A percentile compares a stretch with the other conserved stretches of the same genome.
These are phyloP conservation scores for Sebastes vulpes DNA, from an alignment of 2,797 vertebrate genomes.

Conservation along the genomic window DNA sequence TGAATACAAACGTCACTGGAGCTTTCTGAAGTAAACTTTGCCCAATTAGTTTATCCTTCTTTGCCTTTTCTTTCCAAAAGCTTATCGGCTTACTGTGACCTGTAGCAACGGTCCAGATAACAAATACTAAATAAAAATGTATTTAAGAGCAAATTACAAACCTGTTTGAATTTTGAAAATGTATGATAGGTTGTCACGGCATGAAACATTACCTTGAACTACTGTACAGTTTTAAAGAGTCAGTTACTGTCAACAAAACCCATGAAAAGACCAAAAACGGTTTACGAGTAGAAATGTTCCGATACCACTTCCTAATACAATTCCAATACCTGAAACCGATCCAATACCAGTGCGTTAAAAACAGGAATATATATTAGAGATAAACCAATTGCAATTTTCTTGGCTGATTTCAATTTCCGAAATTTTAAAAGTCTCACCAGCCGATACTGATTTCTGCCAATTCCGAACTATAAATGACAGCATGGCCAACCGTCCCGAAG, in stretches of 20 bases:
- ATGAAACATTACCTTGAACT: not conserved
- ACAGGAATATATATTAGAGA: no score
- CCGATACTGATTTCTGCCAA: not conserved
- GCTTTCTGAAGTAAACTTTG: constrained; percentile 24
- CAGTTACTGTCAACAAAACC: no score
- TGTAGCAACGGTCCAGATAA: not conserved
- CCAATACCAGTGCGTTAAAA: no score
- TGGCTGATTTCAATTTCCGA: no score
- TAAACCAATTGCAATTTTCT: no score
- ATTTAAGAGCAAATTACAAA: not conserved
- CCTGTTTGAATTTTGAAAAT: not conserved
- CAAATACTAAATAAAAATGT: not conserved
- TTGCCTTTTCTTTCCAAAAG: not conserved
- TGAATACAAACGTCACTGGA: constrained; percentile 26
- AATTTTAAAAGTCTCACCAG: not conserved
- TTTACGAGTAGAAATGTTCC: no score
- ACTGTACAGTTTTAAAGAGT: not conserved
- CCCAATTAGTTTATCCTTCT: constrained; percentile 25
- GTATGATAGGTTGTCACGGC: not conserved
- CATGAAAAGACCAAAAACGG: no score
- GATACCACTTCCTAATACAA: no score
- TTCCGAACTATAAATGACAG: not conserved
- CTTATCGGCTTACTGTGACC: not conserved
- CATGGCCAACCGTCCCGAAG: no score
- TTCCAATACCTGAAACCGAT: no score